These are phyloP conservation scores for Pentalonia nigronervosa DNA, from an alignment of 1,140 invertebrate species.

Conservation along the genomic window DNA sequence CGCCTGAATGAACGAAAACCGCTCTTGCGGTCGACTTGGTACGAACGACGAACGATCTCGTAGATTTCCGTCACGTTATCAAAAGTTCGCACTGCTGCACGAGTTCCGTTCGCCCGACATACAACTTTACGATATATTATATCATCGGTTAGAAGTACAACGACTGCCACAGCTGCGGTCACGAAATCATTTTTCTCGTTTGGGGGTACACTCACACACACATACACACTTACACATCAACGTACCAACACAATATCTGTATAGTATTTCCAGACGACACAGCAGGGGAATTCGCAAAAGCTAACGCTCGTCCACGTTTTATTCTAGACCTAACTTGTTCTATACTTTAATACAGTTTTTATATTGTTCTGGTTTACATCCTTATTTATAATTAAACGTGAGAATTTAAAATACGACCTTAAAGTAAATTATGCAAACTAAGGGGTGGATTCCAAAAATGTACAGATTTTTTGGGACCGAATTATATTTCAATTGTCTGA, in stretches of 20 bases:
- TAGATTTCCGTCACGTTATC: slow-evolving; percentile 6
- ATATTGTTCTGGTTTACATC: too few species aligned
- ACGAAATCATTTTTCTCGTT: not conserved
- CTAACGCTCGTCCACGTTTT: not conserved
- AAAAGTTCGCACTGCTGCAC: not conserved
- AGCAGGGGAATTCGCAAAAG: not conserved
- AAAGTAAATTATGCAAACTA: too few species aligned
- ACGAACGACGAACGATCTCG: not conserved
- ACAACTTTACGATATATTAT: not conserved
- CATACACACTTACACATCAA: not conserved
- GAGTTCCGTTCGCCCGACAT: not conserved
- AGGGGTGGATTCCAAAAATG: too few species aligned
- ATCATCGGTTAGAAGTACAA: not conserved
- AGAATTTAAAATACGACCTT: too few species aligned
- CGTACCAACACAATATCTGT: too few species aligned
- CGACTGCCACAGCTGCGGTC: not conserved
- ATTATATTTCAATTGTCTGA: too few species aligned
- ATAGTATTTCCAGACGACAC: not conserved
- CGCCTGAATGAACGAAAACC: not conserved
- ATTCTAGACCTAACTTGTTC: too few species aligned
- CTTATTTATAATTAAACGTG: too few species aligned
- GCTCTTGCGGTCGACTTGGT: not conserved
- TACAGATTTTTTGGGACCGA: too few species aligned
- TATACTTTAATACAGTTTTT: too few species aligned
- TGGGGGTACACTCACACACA: not conserved